These are phyloP conservation scores for Apodemia duryi DNA, from an alignment of 2,888 invertebrate genomes.

Conservation along the genomic window DNA sequence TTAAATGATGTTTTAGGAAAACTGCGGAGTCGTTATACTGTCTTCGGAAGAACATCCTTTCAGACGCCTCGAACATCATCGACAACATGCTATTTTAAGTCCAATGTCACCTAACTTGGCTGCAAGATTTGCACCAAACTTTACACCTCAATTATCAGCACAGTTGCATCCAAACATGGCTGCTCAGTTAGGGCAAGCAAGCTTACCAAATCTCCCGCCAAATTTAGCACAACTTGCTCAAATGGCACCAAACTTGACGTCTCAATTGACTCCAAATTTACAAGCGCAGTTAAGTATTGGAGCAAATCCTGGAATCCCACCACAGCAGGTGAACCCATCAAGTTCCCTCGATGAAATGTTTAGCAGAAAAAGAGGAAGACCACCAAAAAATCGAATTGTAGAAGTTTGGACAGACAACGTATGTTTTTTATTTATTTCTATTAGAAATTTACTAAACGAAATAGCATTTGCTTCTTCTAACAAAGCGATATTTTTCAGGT, in stretches of 20 bases:
- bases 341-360: constrained; percentile 95
- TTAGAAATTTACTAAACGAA: constrained; percentile 20
- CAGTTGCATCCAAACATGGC: constrained; percentile 74
- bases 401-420: constrained; percentile 93
- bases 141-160: constrained; percentile 68
- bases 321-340: constrained; percentile 71
- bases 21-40: constrained; percentile 88
- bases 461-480: constrained; percentile 22
- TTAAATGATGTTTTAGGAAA: constrained; percentile 76
- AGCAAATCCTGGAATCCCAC: constrained; percentile 54
- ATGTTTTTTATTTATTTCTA: constrained; percentile 49
- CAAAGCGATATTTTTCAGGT: constrained; percentile 53
- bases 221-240: constrained; percentile 70
- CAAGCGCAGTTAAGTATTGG: constrained; percentile 67
- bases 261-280: constrained; percentile 63
- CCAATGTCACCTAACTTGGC: constrained; percentile 80
- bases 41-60: constrained; percentile 87
- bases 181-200: constrained; percentile 68
- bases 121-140: constrained; percentile 78
- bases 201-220: constrained; percentile 60
- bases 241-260: constrained; percentile 66
- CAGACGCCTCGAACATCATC: constrained; percentile 90
- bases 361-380: constrained; percentile 94
- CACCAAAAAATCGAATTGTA: constrained; percentile 97
- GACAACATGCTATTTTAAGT: constrained; percentile 88